phyloP scores from a whole-genome alignment of 2,797 vertebrate species.

The Potorous gilbertii region DNA sequence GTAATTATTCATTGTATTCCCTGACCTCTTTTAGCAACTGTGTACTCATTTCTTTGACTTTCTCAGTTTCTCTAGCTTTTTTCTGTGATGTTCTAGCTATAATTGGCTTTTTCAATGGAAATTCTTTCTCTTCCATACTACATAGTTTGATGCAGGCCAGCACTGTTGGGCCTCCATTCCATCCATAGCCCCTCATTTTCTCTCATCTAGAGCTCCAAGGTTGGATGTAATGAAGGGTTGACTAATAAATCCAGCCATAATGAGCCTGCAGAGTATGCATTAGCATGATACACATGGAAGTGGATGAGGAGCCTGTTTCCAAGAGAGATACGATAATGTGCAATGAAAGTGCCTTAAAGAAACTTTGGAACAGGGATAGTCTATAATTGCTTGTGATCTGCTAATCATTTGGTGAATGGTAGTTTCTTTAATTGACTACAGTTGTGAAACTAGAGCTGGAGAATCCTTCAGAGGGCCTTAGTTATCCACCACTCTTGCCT shows the following conservation, averaged over 20 bases:
- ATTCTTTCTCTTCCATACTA: neutral
- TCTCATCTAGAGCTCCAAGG: neutral
- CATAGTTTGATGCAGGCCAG: neutral
- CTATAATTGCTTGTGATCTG: neutral
- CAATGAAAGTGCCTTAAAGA: neutral
- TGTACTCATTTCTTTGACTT: neutral
- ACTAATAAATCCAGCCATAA: neutral
- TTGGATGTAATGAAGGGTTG: neutral
- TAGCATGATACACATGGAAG: neutral
- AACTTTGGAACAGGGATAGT: neutral
- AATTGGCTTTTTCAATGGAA: neutral
- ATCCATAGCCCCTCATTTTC: neutral
- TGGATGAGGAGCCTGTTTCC: neutral
- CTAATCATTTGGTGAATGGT: neutral
- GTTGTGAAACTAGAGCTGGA: neutral
- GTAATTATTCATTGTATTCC: neutral
- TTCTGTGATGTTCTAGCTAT: neutral
- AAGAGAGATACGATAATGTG: neutral
- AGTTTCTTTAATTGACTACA: neutral
- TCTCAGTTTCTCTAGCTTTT: neutral
- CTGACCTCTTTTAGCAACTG: neutral
- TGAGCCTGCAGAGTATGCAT: neutral
- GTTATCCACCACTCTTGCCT: neutral
- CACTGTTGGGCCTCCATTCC: neutral
- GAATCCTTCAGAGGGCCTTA: neutral